phyloP scores from a whole-genome alignment of 2,888 invertebrate species.

The Heteropelma amictum region DNA sequence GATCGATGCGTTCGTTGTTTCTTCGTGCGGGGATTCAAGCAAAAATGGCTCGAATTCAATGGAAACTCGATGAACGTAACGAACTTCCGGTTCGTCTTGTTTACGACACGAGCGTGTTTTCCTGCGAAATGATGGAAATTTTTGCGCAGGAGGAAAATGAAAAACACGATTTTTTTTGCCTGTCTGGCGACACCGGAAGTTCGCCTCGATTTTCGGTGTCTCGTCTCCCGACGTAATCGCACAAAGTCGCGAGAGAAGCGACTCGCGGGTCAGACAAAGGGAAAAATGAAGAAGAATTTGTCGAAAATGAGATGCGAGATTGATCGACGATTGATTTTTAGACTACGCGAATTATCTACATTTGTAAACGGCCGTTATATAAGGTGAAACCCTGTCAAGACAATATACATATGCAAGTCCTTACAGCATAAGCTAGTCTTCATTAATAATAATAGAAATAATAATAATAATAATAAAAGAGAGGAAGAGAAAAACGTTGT shows the following conservation, averaged over 20 bases:
- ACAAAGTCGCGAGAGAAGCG: not conserved
- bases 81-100: too few relatives aligned
- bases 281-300: constrained; percentile 15
- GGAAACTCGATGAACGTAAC: too few relatives aligned
- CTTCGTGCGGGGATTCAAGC: too few relatives aligned
- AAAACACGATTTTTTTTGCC: too few relatives aligned
- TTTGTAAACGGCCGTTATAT: constrained; percentile 54
- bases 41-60: too few relatives aligned
- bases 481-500: constrained; percentile 1
- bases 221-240: not conserved
- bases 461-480: constrained; percentile 45
- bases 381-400: constrained; percentile 64
- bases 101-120: too few relatives aligned
- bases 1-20: not conserved
- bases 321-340: constrained; percentile 42
- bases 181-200: too few relatives aligned
- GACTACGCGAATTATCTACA: constrained; percentile 49
- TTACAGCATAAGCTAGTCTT: constrained; percentile 63
- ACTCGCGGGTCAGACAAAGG: constrained; percentile 1
- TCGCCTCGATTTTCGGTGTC: constrained; percentile 31
- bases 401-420: constrained; percentile 64
- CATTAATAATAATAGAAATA: constrained; percentile 55
- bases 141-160: too few relatives aligned
- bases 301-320: constrained; percentile 32
- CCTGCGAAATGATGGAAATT: too few relatives aligned